A percentile compares a stretch with the other conserved stretches of the same genome.
These are phyloP conservation scores for Scomber japonicus DNA, from an alignment of 2,113 vertebrate species.

Conservation along the genomic window DNA sequence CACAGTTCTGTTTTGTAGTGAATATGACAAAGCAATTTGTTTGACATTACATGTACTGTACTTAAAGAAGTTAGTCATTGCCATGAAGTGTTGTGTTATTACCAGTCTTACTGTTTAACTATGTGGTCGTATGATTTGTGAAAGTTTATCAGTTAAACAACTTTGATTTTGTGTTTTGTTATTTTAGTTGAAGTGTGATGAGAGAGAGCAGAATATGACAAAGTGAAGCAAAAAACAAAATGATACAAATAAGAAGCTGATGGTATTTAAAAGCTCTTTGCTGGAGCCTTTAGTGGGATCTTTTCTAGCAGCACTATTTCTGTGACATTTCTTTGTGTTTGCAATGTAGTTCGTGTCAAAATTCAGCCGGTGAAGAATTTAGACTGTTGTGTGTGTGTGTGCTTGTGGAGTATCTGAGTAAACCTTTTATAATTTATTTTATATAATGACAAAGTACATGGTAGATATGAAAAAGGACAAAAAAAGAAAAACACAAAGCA, in stretches of 20 bases:
- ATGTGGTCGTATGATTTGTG: conserved; percentile 22
- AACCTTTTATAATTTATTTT: conserved; percentile 74
- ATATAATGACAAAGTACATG: conserved; percentile 60
- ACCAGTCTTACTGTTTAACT: conserved; percentile 28
- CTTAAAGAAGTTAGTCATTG: conserved; percentile 54
- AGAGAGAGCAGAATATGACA: conserved; percentile 23
- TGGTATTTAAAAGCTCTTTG: conserved; percentile 11
- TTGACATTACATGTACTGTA: conserved; percentile 70
- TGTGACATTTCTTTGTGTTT: conserved; percentile 28
- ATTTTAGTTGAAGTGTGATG: conserved; percentile 15
- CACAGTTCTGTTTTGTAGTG: conserved; percentile 42
- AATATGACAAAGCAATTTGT: conserved; percentile 45
- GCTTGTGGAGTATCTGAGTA: conserved; percentile 31
- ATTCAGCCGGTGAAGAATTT: conserved; percentile 31
- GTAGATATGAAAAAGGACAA: conserved; percentile 57
- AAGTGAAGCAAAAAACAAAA: conserved; percentile 46
- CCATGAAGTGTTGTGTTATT: conserved; percentile 59
- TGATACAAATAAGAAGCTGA: conserved; percentile 9
- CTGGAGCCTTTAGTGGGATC: conserved; percentile 12
- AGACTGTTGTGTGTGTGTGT: conserved; percentile 32
- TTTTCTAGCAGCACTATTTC: conserved; percentile 20
- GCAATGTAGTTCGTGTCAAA: conserved; percentile 24
- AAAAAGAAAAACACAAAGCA: conserved; percentile 47
- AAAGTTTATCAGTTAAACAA: conserved; percentile 2
- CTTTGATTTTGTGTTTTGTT: conserved; percentile 34